Conservation (phyloP, 35 echinoderm and acorn worm species). For the Chiridota heheva region DNA sequence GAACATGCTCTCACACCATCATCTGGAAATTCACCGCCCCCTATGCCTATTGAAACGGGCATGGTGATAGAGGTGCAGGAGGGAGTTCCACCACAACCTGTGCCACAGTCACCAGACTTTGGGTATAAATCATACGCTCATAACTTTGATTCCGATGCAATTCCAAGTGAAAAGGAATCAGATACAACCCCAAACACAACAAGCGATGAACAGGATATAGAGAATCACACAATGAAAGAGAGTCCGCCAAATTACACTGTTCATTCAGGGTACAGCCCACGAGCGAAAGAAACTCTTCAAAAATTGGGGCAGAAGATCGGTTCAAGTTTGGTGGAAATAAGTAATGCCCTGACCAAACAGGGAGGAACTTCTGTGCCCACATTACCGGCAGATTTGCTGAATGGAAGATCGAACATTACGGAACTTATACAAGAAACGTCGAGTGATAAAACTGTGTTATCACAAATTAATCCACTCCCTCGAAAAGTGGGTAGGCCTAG, state of each 20-base stretch:
- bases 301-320: slow-evolving; percentile 46
- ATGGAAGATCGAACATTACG: neutral
- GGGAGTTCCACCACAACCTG: slow-evolving; percentile 28
- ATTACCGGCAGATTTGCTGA: slow-evolving; percentile 11
- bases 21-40: slow-evolving; percentile 43
- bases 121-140: slow-evolving; percentile 94
- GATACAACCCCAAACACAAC: slow-evolving; percentile 72
- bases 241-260: slow-evolving; percentile 75
- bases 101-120: slow-evolving; percentile 56
- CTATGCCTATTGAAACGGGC: slow-evolving; percentile 84
- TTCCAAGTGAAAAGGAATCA: slow-evolving; percentile 85
- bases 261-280: slow-evolving; percentile 94
- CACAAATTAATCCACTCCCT: too few relatives aligned
- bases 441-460: too few relatives aligned
- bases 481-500: too few relatives aligned
- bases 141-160: slow-evolving; percentile 95
- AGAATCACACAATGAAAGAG: slow-evolving; percentile 26
- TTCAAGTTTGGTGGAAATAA: neutral
- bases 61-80: slow-evolving; percentile 92
- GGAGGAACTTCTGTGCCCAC: slow-evolving; percentile 8
- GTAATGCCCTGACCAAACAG: neutral
- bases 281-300: slow-evolving; percentile 68
- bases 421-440: neutral
- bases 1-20: too few relatives aligned
- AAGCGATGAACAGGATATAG: slow-evolving; percentile 87